Percentiles rank a stretch among this genome's conserved stretches.
These are phyloP conservation scores for Danio kyathit DNA, from an alignment of 2,797 vertebrate species.

Conservation along the genomic window DNA sequence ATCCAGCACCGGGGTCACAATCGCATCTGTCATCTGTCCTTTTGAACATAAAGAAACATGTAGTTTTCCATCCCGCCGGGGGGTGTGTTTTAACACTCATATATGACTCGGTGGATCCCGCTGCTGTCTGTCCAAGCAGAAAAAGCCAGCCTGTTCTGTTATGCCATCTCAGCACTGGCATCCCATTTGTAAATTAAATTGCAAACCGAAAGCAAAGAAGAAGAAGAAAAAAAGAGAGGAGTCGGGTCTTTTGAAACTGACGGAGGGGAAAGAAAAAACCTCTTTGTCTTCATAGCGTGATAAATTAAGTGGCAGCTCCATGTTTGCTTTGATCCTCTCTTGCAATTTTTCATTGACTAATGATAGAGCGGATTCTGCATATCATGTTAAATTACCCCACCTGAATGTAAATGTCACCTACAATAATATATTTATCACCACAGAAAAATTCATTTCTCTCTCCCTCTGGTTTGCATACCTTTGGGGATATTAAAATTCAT, in stretches of 20 bases:
- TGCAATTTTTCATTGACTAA: slow-evolving; percentile 80
- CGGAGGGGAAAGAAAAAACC: slow-evolving; percentile 78
- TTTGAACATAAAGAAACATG: slow-evolving; percentile 87
- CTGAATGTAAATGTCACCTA: slow-evolving; percentile 76
- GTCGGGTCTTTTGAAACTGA: slow-evolving; percentile 89
- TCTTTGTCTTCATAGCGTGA: slow-evolving; percentile 92
- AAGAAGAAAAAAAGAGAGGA: slow-evolving; percentile 69
- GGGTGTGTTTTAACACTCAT: slow-evolving; percentile 70
- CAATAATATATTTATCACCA: slow-evolving; percentile 79
- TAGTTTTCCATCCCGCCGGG: slow-evolving; percentile 82
- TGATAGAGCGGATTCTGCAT: slow-evolving; percentile 83
- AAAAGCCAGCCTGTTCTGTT: slow-evolving; percentile 75
- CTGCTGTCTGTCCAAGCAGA: slow-evolving; percentile 60
- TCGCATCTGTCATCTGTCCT: slow-evolving; percentile 84
- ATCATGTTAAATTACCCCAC: slow-evolving; percentile 87
- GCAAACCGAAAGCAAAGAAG: slow-evolving; percentile 90
- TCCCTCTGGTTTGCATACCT: slow-evolving; percentile 45
- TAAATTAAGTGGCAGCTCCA: slow-evolving; percentile 92
- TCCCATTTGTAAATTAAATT: slow-evolving; percentile 92
- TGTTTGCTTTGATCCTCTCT: slow-evolving; percentile 90
- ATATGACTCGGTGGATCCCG: slow-evolving; percentile 67
- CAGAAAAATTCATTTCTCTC: slow-evolving; percentile 71
- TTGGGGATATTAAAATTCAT: slow-evolving; percentile 75
- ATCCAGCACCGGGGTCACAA: slow-evolving; percentile 89
- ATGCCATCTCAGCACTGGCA: slow-evolving; percentile 83